Base-by-base conservation (phyloP, 2,797 vertebrate genomes). In the Chromobotia macracanthus region DNA sequence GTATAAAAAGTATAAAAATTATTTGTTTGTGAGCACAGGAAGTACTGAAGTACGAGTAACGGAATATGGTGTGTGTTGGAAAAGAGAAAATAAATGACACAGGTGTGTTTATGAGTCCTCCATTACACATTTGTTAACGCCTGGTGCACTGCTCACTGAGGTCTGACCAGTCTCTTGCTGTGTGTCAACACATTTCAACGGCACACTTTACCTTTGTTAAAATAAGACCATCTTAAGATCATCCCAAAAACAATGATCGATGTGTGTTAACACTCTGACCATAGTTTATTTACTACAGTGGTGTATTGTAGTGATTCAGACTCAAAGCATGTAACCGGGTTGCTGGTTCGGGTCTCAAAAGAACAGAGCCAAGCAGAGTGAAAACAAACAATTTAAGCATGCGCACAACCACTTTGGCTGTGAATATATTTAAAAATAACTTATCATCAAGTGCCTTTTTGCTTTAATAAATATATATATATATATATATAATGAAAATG, bases 31-130 rank as follows among this genome's bases (percentile, higher is more conserved):
- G 3, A 58, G 51, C 12, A 23, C 10, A 8, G 12, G 5, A 60
- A 60, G 48, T 55, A n/a, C 67, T 58, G n/a, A 23, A 48, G 48
- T 4, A 56, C 1, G 11, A 19, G 10, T 51, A 23, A 60, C 23
- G 6, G 23, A 66, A 61, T 53, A 48, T 15, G 50, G 28, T 11
- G 2, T 60, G 23, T 58, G 48, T 48, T 19, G 31, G 46, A 66
- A 68, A 72, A 72, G 44, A 61, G 65, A 76, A 77, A 74, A 80
- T 38, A 56, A 70, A 77, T 69, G 69, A 51, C 53, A 60, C 73
- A 77, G 73, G 35, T 83, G 73, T 68, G 23, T 51, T 15, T 70
- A n/a, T 61, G 63, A 65, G 41, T 50, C 55, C 44, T 74, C 41
- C 56, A 74, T 77, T 80, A 70, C 63, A 71, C 19, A 23, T 58